phyloP scores from a whole-genome alignment of 2,113 vertebrate species.

The Pampusana beccarii region DNA sequence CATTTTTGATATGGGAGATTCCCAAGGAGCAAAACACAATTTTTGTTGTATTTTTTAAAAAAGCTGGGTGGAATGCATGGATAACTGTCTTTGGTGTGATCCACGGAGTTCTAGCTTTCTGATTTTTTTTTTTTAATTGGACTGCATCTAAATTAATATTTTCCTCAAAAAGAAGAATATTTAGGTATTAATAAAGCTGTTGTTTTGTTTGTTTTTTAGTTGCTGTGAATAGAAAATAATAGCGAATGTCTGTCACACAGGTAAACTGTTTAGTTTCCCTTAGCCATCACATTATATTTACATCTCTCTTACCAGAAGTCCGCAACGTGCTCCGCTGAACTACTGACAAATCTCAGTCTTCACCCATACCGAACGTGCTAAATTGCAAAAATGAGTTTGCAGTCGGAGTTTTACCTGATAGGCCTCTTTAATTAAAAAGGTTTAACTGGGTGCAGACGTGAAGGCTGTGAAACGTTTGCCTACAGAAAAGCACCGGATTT shows the following conservation, averaged over 20 bases:
- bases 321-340: not conserved
- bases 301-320: not conserved
- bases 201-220: not conserved
- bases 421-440: not conserved
- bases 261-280: not conserved
- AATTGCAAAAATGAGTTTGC: not conserved
- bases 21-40: fast-evolving
- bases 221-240: not conserved
- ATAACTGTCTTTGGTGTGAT: not conserved
- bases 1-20: not conserved
- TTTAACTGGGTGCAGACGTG: not conserved
- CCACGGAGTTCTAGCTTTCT: not conserved
- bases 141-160: not conserved
- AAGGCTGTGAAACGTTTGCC: not conserved
- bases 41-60: not conserved
- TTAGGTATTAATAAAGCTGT: not conserved
- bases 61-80: not conserved
- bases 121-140: not conserved
- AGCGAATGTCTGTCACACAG: not conserved
- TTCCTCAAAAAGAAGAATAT: not conserved
- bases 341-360: not conserved
- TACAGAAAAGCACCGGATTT: not conserved
- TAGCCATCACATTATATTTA: not conserved
- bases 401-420: not conserved
- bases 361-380: fast-evolving